A percentile compares a stretch with the other conserved stretches of the same genome.
Conservation (phyloP, 2,797 vertebrate species). For the Galagoides demidoff region DNA sequence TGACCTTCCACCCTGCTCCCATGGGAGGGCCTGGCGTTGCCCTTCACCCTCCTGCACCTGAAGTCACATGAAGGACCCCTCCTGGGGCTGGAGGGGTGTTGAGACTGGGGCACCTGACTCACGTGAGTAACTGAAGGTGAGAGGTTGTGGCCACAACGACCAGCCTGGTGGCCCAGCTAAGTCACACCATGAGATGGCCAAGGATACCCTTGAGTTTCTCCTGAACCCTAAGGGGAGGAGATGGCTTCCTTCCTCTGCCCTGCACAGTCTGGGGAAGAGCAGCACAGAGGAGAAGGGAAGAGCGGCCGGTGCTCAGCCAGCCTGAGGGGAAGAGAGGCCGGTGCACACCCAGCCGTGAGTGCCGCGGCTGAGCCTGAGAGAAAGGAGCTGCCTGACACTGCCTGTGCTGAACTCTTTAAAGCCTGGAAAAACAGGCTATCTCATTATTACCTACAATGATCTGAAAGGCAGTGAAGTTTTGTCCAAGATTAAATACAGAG, state of each 20-base stretch:
- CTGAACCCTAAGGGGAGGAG: neutral
- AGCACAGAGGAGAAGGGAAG: neutral
- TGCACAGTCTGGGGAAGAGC: accelerated
- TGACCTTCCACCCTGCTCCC: neutral
- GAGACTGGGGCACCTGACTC: neutral
- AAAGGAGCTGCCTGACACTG: neutral
- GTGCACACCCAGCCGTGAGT: too few relatives aligned
- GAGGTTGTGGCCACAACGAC: neutral
- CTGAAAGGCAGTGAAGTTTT: neutral
- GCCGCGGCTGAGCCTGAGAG: neutral
- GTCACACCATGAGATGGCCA: too few relatives aligned
- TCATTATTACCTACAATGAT: too few relatives aligned
- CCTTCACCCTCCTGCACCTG: too few relatives aligned
- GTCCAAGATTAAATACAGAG: neutral
- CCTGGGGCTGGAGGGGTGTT: neutral
- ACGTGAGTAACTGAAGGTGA: neutral
- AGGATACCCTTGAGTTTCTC: accelerated
- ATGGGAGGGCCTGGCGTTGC: accelerated
- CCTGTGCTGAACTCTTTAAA: neutral
- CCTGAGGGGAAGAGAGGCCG: too few relatives aligned
- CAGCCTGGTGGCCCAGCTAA: neutral
- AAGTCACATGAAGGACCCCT: neutral
- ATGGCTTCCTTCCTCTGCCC: neutral
- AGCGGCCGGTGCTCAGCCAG: accelerated
- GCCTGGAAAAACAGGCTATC: neutral